Evolutionary conservation across 2,888 invertebrate species (phyloP).

Genomic region (Agrypnus murinus): DNA sequence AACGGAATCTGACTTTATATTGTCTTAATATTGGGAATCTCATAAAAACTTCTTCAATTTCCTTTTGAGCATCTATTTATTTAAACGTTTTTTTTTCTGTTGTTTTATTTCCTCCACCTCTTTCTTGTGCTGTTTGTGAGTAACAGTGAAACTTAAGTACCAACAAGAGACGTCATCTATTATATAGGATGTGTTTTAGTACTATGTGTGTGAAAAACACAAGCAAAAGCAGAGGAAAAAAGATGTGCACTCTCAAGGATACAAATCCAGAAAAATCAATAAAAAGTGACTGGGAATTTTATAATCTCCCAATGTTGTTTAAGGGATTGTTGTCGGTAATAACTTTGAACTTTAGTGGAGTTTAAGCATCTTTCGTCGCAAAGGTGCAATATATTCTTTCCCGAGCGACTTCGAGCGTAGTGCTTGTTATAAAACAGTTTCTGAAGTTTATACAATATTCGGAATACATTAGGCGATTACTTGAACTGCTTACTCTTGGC

Average conservation of each 20-base stretch:
- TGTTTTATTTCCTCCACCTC: not conserved
- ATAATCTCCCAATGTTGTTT: slow-evolving; percentile 14
- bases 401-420: not conserved
- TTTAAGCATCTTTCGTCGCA: slow-evolving; percentile 26
- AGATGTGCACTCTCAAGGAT: not conserved
- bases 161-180: slow-evolving; percentile 4
- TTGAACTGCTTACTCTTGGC: slow-evolving; percentile 11
- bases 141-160: not conserved
- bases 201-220: slow-evolving; percentile 14
- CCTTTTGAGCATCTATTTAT: too few relatives aligned
- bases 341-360: slow-evolving; percentile 24
- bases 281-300: slow-evolving; percentile 23
- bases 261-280: slow-evolving; percentile 24
- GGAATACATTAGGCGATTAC: slow-evolving; percentile 23
- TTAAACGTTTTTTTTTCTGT: too few relatives aligned
- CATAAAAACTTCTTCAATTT: too few relatives aligned
- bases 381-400: slow-evolving; percentile 28
- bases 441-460: slow-evolving; percentile 23
- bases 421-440: slow-evolving; percentile 28
- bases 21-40: too few relatives aligned
- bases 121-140: not conserved
- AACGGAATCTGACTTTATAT: too few relatives aligned
- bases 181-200: slow-evolving; percentile 8
- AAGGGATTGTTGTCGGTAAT: slow-evolving; percentile 24
- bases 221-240: not conserved